These are phyloP conservation scores for Zootoca vivipara DNA, from an alignment of 2,113 vertebrate species.

Conservation along the genomic window DNA sequence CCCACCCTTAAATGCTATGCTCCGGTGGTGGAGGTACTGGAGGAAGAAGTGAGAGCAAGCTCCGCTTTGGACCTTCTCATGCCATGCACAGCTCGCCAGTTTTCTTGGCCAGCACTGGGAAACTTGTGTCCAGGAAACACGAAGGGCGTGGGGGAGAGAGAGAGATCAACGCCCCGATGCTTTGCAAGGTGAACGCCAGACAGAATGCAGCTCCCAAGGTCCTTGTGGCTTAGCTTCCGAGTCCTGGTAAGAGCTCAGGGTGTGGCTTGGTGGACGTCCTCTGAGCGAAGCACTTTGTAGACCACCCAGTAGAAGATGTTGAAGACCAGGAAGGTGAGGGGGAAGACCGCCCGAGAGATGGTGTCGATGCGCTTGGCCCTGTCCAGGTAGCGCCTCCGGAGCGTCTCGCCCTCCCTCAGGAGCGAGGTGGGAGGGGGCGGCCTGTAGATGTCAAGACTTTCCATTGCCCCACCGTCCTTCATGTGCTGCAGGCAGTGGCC, in stretches of 20 bases:
- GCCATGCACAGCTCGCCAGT: background rate
- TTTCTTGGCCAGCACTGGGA: conserved; percentile 2
- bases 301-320: conserved; percentile 95
- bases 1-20: conserved; percentile 7
- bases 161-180: fast-evolving
- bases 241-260: conserved; percentile 55
- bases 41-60: background rate
- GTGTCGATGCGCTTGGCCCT: conserved; percentile 92
- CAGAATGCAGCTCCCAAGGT: background rate
- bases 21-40: background rate
- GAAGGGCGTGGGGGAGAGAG: conserved; percentile 4
- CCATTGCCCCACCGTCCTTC: conserved; percentile 75
- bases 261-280: conserved; percentile 83
- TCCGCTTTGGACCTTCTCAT: background rate
- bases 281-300: conserved; percentile 90
- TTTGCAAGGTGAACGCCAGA: background rate
- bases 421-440: conserved; percentile 60
- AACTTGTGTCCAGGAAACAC: conserved; percentile 15
- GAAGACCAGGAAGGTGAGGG: conserved; percentile 92
- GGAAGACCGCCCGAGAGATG: conserved; percentile 89
- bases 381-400: conserved; percentile 82
- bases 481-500: conserved; percentile 86
- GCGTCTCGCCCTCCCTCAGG: conserved; percentile 76
- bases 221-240: background rate
- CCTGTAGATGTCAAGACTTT: conserved; percentile 72